phyloP scores from a whole-genome alignment of 1,140 invertebrate genomes.

The Thaumetopoea pityocampa region DNA sequence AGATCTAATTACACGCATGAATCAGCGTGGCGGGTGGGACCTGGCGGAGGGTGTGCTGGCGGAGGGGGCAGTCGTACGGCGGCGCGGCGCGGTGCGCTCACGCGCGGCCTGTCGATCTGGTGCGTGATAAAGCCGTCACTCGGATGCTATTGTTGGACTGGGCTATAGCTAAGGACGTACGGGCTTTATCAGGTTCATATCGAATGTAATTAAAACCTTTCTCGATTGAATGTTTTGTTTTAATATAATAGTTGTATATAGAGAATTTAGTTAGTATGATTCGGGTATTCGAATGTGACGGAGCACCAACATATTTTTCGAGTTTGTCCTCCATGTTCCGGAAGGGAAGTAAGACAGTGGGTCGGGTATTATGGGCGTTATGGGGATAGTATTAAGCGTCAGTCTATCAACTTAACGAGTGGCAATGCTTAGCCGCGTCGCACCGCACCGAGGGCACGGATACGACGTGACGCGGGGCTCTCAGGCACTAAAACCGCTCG shows the following conservation, averaged over 20 bases:
- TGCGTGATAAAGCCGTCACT: conserved; percentile 42
- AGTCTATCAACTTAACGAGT: too few species aligned
- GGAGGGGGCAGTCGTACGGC: conserved; percentile 31
- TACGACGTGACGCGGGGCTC: too few species aligned
- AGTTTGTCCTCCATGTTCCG: too few species aligned
- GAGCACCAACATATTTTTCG: too few species aligned
- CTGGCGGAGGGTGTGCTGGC: conserved; percentile 5
- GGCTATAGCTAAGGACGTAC: conserved; percentile 40
- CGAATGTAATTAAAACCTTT: conserved; percentile 35
- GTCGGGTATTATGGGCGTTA: too few species aligned
- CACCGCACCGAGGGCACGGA: too few species aligned
- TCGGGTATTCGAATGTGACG: too few species aligned
- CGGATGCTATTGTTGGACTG: conserved; percentile 38
- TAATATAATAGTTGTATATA: conserved; percentile 1
- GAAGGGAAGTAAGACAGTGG: too few species aligned
- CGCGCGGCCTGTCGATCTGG: conserved; percentile 42
- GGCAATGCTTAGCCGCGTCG: too few species aligned
- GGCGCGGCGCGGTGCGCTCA: conserved; percentile 47
- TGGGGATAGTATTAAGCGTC: too few species aligned
- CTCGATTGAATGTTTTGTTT: conserved; percentile 4
- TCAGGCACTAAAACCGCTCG: too few species aligned
- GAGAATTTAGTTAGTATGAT: too few species aligned
- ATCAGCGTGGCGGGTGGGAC: conserved; percentile 41
- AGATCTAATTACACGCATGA: conserved; percentile 75
- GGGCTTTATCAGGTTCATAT: conserved; percentile 48